Conservation (phyloP, 2,888 invertebrate genomes). For the Chrysopilus asiliformis region DNA sequence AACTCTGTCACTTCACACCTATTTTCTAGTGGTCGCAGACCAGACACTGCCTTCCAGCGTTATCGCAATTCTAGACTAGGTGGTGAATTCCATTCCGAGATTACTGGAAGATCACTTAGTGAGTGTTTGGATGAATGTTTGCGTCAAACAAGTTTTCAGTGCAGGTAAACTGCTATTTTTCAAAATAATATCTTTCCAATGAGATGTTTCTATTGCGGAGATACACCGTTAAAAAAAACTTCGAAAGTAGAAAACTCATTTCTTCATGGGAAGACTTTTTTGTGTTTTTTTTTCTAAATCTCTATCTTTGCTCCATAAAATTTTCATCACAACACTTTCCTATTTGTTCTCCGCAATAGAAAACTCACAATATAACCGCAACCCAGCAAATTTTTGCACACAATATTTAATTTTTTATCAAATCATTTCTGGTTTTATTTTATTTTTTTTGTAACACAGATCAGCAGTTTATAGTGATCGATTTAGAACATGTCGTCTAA, state of each 20-base stretch:
- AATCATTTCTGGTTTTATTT: background rate
- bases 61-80: constrained; percentile 76
- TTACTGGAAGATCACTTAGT: constrained; percentile 73
- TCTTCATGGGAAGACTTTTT: too few species aligned
- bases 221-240: too few species aligned
- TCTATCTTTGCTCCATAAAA: too few species aligned
- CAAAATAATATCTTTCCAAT: too few species aligned
- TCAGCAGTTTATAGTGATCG: constrained; percentile 81
- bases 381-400: too few species aligned
- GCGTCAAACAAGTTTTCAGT: constrained; percentile 78
- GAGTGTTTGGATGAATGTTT: constrained; percentile 84
- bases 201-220: too few species aligned
- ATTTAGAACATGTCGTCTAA: constrained; percentile 69
- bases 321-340: too few species aligned
- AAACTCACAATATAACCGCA: too few species aligned
- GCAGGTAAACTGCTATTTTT: constrained; percentile 33
- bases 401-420: background rate
- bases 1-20: constrained; percentile 74
- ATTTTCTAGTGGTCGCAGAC: constrained; percentile 65
- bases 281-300: too few species aligned
- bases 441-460: constrained; percentile 30
- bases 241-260: too few species aligned
- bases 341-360: too few species aligned
- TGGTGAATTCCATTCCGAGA: constrained; percentile 81
- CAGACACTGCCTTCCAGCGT: constrained; percentile 73